Evolutionary conservation across 2,797 vertebrate genomes (phyloP), one percentile per base, ranked within the genome.

Genomic region (Eidolon dupreanum): DNA sequence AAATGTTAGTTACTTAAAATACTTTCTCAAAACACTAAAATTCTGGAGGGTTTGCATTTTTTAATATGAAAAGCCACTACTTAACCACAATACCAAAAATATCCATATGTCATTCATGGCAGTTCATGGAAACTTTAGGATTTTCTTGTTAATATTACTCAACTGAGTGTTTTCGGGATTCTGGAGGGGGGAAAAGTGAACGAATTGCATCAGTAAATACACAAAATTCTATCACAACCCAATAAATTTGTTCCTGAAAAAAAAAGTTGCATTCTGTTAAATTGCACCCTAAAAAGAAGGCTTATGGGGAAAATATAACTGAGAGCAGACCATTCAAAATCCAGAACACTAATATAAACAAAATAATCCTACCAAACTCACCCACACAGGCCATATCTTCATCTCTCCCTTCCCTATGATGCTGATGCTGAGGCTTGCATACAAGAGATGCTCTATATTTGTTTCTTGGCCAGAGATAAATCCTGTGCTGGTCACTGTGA

Each of bases 1-100:
- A 78, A 86, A 73, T 78, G 15, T 43, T 89, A 73, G 66, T 84
- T 78, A 84, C n/a, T 81, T 33, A 87, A 92, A 89, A 70, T 73
- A n/a, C 20, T 74, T 93, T 93, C 49, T 82, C 46, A 43, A 85
- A 88, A 71, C 36, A 66, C 41, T 49, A 46, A 78, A 95, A 78
- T 36, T 85, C 73, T 61, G 31, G 22, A 87, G 26, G 9, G 13
- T 86, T n/a, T 51, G 28, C 53, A n/a, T 0, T 49, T 49, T 49
- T 55, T 28, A 88, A 55, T 59, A 33, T 22, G 74, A 41, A 84
- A 74, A 75, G 57, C 3, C 28, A 93, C 79, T 70, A 78, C 10
- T 33, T 74, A 94, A 78, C 6, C 79, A 74, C 28, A 77, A 68
- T 49, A 81, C 7, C 36, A 46, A 85, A 95, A 68, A 22, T 43